phyloP scores from a whole-genome alignment of 2,888 invertebrate species.

The Silvanus unidentatus region DNA sequence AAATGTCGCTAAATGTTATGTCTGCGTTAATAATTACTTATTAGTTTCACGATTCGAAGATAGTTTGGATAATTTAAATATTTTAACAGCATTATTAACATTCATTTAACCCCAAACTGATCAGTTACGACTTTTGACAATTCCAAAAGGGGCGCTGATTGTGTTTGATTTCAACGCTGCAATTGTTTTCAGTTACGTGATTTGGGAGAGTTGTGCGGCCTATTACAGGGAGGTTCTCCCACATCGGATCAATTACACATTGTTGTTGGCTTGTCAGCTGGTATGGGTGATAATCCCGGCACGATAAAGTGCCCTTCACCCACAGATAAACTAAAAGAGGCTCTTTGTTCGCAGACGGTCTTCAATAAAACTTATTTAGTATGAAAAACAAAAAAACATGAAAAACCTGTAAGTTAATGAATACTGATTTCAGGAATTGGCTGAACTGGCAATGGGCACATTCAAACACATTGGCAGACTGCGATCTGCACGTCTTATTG shows the following conservation, averaged over 20 bases:
- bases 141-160: too few relatives aligned
- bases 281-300: slow-evolving; percentile 72
- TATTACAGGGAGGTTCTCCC: slow-evolving; percentile 76
- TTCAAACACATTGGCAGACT: slow-evolving; percentile 83
- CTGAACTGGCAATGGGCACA: slow-evolving; percentile 92
- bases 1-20: too few relatives aligned
- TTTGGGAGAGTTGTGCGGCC: slow-evolving; percentile 83
- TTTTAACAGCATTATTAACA: too few relatives aligned
- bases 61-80: too few relatives aligned
- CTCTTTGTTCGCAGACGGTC: slow-evolving; percentile 79
- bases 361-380: slow-evolving; percentile 86
- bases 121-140: too few relatives aligned
- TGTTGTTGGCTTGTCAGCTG: slow-evolving; percentile 84
- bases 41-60: too few relatives aligned
- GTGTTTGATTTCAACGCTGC: too few relatives aligned
- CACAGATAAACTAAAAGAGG: slow-evolving; percentile 81
- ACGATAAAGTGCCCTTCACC: slow-evolving; percentile 54
- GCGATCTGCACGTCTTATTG: slow-evolving; percentile 82
- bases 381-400: slow-evolving; percentile 32
- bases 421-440: slow-evolving; percentile 68
- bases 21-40: too few relatives aligned
- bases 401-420: not conserved
- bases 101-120: too few relatives aligned
- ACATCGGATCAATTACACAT: slow-evolving; percentile 84
- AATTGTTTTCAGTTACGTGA: slow-evolving; percentile 59